phyloP scores from a whole-genome alignment of 2,113 vertebrate species.

The Ictidomys tridecemlineatus region DNA sequence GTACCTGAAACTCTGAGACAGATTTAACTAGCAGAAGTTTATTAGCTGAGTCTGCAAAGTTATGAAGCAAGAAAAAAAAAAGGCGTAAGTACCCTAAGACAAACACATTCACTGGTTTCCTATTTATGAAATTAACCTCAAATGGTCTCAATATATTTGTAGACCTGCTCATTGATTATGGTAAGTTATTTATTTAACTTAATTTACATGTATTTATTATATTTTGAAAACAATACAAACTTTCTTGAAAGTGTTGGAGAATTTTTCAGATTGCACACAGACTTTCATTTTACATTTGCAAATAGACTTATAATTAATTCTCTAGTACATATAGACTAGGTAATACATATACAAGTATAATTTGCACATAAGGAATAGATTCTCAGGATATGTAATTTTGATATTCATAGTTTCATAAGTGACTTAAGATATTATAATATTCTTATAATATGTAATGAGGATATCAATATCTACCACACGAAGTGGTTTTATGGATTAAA shows the following conservation, averaged over 20 bases:
- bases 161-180: background rate
- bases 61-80: background rate
- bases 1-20: background rate
- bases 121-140: background rate
- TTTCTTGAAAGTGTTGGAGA: background rate
- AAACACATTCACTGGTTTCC: background rate
- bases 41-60: background rate
- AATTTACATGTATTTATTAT: too few species aligned
- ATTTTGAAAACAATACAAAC: background rate
- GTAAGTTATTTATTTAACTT: background rate
- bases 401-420: background rate
- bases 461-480: background rate
- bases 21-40: background rate
- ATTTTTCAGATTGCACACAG: background rate
- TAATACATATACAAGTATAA: background rate
- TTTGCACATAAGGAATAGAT: background rate
- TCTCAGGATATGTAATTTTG: background rate
- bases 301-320: background rate
- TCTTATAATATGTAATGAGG: background rate
- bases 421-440: background rate
- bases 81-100: background rate
- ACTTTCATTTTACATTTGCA: background rate
- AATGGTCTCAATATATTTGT: background rate
- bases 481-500: background rate
- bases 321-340: background rate